phyloP scores from a whole-genome alignment of 2,113 vertebrate species.

The Passer montanus region DNA sequence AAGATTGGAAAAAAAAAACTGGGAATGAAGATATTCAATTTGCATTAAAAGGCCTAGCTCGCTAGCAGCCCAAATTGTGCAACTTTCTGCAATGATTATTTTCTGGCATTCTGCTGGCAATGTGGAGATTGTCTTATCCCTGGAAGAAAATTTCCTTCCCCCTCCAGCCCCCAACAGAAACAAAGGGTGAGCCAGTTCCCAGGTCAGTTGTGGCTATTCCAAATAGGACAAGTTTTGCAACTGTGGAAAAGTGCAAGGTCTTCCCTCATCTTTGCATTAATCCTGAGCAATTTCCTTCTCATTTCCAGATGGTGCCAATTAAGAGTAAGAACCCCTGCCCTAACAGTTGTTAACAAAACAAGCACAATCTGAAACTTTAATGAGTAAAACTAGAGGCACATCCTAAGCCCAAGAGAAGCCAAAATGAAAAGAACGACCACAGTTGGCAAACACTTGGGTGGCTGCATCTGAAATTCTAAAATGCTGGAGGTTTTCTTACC shows the following conservation, averaged over 20 bases:
- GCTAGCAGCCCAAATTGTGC: not conserved
- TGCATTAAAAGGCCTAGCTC: not conserved
- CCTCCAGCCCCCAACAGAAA: not conserved
- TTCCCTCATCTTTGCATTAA: not conserved
- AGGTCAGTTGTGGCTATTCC: not conserved
- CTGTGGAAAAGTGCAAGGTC: not conserved
- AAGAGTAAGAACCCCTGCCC: conserved; percentile 62
- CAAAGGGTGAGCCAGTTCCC: not conserved
- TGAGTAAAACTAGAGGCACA: conserved; percentile 61
- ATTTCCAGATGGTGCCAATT: conserved; percentile 68
- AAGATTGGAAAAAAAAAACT: not conserved
- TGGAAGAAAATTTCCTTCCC: not conserved
- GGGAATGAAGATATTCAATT: conserved; percentile 42
- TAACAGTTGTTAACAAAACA: conserved; percentile 64
- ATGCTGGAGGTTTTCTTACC: not conserved
- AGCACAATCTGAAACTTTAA: conserved; percentile 62
- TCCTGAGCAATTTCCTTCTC: conserved; percentile 1
- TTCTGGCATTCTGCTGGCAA: conserved; percentile 8
- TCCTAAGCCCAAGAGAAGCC: conserved; percentile 48
- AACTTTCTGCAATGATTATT: not conserved
- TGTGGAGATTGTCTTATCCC: not conserved
- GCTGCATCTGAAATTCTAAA: not conserved
- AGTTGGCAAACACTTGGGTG: conserved; percentile 8
- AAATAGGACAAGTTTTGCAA: conserved; percentile 23
- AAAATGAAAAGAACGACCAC: conserved; percentile 28